A percentile compares a stretch with the other conserved stretches of the same genome.
Conservation (phyloP, 2,888 invertebrate species). For the Andrena chrysosceles region DNA sequence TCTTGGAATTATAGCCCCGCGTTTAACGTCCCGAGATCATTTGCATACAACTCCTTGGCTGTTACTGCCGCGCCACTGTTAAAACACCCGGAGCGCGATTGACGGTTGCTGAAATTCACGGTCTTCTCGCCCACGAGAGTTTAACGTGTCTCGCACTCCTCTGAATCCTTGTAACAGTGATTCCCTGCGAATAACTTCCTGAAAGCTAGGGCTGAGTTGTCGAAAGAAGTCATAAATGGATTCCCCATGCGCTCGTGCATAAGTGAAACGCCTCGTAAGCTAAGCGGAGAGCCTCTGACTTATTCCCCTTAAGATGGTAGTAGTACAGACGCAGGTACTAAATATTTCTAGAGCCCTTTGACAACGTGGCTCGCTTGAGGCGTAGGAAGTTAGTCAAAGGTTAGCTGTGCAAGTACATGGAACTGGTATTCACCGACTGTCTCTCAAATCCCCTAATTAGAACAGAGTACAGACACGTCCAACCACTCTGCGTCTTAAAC, state of each 20-base stretch:
- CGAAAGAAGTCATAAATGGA: neutral
- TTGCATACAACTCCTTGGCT: slow-evolving; percentile 44
- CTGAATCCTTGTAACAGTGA: neutral
- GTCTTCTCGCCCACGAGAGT: neutral
- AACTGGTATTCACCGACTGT: neutral
- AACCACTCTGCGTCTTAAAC: slow-evolving; percentile 2
- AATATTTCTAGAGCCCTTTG: slow-evolving; percentile 10
- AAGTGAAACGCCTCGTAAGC: neutral
- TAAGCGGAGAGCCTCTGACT: neutral
- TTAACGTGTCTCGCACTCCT: neutral
- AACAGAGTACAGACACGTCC: slow-evolving; percentile 5
- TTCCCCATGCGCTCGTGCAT: neutral
- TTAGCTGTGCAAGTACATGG: neutral
- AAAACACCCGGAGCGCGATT: neutral
- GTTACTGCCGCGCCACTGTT: slow-evolving; percentile 11
- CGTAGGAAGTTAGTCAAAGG: slow-evolving; percentile 13
- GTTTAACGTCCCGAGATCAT: slow-evolving; percentile 31
- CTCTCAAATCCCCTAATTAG: slow-evolving; percentile 26
- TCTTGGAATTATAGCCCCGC: slow-evolving; percentile 35
- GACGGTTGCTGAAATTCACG: slow-evolving; percentile 41
- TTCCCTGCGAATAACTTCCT: neutral
- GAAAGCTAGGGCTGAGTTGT: neutral
- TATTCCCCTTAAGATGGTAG: neutral
- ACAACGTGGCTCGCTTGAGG: neutral
- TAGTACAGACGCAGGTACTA: neutral